These are phyloP conservation scores for Virgularia gustaviana DNA, from an alignment of 92 coral and sea anemone genomes.

Conservation along the genomic window DNA sequence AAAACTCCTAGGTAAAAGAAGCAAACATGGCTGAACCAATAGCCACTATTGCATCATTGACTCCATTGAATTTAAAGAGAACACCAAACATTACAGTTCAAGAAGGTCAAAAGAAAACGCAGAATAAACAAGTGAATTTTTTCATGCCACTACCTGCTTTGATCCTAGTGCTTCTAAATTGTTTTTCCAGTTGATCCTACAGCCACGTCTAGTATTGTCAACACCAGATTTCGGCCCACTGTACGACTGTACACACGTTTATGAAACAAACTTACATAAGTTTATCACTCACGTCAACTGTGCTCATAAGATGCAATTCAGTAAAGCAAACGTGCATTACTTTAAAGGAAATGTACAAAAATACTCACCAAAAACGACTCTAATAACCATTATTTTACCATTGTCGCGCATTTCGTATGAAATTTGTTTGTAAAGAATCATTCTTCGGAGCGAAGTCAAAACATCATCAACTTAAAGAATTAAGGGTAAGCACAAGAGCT, in stretches of 20 bases:
- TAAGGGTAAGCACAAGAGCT: not conserved
- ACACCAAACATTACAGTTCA: no score
- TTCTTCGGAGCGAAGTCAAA: not conserved
- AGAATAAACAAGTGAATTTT: no score
- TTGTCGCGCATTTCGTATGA: not conserved
- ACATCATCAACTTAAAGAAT: not conserved
- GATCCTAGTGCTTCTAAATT: no score
- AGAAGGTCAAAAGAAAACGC: no score
- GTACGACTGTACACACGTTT: conserved; percentile 5
- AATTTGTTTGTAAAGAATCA: not conserved
- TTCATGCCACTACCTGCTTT: no score
- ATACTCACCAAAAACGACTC: conserved; percentile 8
- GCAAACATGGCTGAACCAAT: conserved; percentile 24
- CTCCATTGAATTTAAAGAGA: no score
- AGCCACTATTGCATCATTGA: no score
- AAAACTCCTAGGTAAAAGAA: conserved; percentile 33
- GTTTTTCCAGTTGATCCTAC: no score
- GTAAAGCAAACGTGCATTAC: not conserved
- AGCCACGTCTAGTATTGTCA: no score
- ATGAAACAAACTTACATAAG: conserved; percentile 1
- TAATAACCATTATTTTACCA: conserved; percentile 9
- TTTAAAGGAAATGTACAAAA: conserved; percentile 1
- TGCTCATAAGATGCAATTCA: conserved; percentile 9
- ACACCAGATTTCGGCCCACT: conserved; percentile 1
- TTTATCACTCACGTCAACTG: not conserved